Evolutionary conservation across 2,113 vertebrate species (phyloP), one percentile per base, ranked within the genome.

Genomic region (Parotia lawesii): DNA sequence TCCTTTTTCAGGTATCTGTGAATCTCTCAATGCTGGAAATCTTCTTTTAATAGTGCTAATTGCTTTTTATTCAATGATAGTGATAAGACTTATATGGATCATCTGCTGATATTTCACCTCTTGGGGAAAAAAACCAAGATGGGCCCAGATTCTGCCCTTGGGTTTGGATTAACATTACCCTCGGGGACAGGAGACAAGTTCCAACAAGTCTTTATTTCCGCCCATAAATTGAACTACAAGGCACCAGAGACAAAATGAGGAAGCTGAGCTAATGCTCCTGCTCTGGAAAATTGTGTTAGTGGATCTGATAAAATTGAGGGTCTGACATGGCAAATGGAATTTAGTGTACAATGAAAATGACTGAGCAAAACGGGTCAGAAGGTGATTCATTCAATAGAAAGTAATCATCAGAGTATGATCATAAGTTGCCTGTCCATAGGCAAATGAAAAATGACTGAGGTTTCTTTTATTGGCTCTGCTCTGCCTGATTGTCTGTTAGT

Each of bases 211-310:
- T 95, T 94, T 96, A 96, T 96, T 97, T 96, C 94, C 42, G 28
- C 74, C 93, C 88, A 73, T 87, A 94, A 96, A 96, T 74, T 93
- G 91, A 93, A 83, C 88, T 96, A 75, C 79, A 89, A 95, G 87
- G 58, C 95, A 97, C 90, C 40, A 86, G 94, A 95, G 95, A 95
- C 87, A 94, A 88, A 91, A 87, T 82, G 89, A 92, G 88, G 94
- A 96, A 95, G 88, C 70, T 82, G 83, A 96, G 90, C 79, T 96
- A 95, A 95, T 92, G 95, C 83, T 82, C 44, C 85, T 85, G 91
- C 85, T 90, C 91, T 86, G 90, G 90, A 84, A 95, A 95, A 95
- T 95, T 94, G 92, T 76, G 74, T 97, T 97, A 97, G 92, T 73
- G 62, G 78, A 82, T 90, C 88, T 94, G 90, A 93, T 95, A 94